Evolutionary conservation across 2,113 vertebrate species (phyloP).

Genomic region (Colistium nudipinnis): DNA sequence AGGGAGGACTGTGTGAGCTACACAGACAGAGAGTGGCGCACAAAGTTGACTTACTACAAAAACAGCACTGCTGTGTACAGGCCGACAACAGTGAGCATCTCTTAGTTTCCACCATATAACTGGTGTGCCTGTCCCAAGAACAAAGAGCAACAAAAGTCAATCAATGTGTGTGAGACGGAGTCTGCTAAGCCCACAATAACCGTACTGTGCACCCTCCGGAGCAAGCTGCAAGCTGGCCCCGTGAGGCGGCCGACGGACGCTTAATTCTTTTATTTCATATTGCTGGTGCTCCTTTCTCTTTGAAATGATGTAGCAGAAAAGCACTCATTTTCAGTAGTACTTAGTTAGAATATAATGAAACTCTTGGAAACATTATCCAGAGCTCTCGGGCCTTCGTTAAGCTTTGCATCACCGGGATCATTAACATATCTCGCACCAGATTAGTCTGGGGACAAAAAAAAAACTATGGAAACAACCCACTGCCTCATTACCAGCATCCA

Average conservation of each 20-base stretch:
- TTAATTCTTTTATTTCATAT: slow-evolving; percentile 8
- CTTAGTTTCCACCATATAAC: slow-evolving; percentile 50
- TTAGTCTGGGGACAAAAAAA: slow-evolving; percentile 22
- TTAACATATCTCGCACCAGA: slow-evolving; percentile 11
- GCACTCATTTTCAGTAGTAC: slow-evolving; percentile 1
- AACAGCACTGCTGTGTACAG: not conserved
- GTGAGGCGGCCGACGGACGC: slow-evolving; percentile 11
- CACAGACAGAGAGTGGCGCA: not conserved
- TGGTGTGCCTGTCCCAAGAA: slow-evolving; percentile 45
- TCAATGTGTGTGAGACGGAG: slow-evolving; percentile 15
- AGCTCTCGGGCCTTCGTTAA: not conserved
- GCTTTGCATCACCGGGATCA: not conserved
- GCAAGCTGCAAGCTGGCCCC: slow-evolving; percentile 17
- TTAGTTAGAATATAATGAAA: not conserved
- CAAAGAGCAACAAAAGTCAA: slow-evolving; percentile 50
- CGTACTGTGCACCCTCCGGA: slow-evolving; percentile 48
- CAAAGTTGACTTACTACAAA: too few species aligned
- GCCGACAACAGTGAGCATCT: slow-evolving; percentile 5
- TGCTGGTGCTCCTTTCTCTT: slow-evolving; percentile 5
- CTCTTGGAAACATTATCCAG: slow-evolving; percentile 3
- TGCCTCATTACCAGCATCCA: slow-evolving; percentile 28
- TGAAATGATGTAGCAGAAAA: not conserved
- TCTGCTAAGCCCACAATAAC: slow-evolving; percentile 50
- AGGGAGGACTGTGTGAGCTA: not conserved
- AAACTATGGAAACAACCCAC: slow-evolving; percentile 5